phyloP scores from a whole-genome alignment of 2,888 invertebrate genomes.

The Ecdyonurus torrentis region DNA sequence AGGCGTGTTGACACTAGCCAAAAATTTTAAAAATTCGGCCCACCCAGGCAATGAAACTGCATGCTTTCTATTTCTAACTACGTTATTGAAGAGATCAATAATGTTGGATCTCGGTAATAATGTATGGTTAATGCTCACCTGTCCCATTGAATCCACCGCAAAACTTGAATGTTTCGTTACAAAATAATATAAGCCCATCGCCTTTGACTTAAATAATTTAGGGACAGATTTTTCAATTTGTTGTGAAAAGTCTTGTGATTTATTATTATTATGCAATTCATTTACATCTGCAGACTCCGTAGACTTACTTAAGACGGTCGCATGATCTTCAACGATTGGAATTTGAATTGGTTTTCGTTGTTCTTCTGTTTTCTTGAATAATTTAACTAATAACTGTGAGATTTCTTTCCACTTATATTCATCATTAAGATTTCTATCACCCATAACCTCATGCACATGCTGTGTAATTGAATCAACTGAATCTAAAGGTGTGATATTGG shows the following conservation, averaged over 20 bases:
- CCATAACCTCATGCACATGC: not conserved
- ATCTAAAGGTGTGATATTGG: not conserved
- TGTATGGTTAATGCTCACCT: not conserved
- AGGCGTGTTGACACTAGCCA: not conserved
- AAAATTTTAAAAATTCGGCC: not conserved
- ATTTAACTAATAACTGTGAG: not conserved
- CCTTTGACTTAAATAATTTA: not conserved
- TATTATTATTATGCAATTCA: not conserved
- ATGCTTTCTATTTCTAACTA: not conserved
- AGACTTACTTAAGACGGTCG: too few relatives aligned
- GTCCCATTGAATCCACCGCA: not conserved
- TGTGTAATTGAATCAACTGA: not conserved
- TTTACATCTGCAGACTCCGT: not conserved
- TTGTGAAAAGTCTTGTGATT: too few relatives aligned
- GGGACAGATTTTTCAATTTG: not conserved
- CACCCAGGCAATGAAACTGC: not conserved
- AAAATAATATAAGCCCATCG: not conserved
- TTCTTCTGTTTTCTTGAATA: not conserved
- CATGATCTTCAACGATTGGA: not conserved
- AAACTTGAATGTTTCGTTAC: not conserved
- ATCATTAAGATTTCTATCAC: not conserved
- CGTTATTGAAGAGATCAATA: not conserved
- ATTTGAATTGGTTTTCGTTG: not conserved
- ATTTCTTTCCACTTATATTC: not conserved
- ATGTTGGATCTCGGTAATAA: not conserved